phyloP scores from a whole-genome alignment of 2,888 invertebrate species.

The Eristalinus aeneus region DNA sequence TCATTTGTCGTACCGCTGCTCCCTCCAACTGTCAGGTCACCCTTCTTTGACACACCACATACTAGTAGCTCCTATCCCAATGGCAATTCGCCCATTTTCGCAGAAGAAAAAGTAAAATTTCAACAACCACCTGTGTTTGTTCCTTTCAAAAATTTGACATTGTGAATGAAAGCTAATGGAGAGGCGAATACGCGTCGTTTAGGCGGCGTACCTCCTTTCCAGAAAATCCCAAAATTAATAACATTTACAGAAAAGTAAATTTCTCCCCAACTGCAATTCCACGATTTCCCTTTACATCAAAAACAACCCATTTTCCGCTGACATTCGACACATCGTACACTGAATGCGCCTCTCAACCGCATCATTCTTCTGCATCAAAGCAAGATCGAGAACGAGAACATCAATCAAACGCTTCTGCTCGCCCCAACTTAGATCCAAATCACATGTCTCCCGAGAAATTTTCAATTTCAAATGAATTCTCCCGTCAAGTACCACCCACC shows the following conservation, averaged over 20 bases:
- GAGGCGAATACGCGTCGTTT: background rate
- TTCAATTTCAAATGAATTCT: background rate
- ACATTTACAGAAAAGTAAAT: background rate
- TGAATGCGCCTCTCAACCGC: background rate
- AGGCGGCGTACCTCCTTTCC: background rate
- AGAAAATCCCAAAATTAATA: background rate
- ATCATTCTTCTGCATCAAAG: background rate
- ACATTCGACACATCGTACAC: background rate
- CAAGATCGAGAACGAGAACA: slow-evolving; percentile 7
- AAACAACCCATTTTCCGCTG: too few relatives aligned
- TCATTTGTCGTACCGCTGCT: too few relatives aligned
- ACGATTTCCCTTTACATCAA: too few relatives aligned
- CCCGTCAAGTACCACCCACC: background rate
- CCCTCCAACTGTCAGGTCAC: too few relatives aligned
- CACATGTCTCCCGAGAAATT: slow-evolving; percentile 33
- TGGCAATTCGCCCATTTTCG: background rate
- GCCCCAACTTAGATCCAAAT: slow-evolving; percentile 25
- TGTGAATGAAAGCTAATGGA: background rate
- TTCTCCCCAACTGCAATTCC: too few relatives aligned
- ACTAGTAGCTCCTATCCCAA: too few relatives aligned
- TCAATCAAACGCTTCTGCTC: slow-evolving; percentile 32
- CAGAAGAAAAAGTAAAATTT: background rate
- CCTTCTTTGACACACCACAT: too few relatives aligned
- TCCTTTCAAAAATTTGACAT: background rate
- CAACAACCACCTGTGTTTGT: background rate